Evolutionary conservation across 2,113 vertebrate genomes (phyloP).

Genomic region (Festucalex cinctus): DNA sequence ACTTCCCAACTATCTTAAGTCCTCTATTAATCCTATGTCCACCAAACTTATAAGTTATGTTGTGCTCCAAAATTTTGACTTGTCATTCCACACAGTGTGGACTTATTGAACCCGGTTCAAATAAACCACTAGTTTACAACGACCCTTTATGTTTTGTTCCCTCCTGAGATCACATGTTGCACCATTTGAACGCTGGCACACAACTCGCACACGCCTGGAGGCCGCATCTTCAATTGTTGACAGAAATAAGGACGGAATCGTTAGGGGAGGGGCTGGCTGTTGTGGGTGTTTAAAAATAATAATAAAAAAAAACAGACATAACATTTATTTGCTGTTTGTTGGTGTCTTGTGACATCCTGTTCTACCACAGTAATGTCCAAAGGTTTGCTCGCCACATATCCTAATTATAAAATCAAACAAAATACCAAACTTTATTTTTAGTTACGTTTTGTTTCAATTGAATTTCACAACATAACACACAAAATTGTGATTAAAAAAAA

Average conservation of each 20-base stretch:
- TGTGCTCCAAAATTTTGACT: not conserved
- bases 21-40: not conserved
- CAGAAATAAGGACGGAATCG: not conserved
- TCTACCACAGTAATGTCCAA: not conserved
- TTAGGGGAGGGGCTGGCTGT: not conserved
- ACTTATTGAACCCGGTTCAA: not conserved
- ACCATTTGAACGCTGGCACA: not conserved
- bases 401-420: not conserved
- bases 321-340: not conserved
- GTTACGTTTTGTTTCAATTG: too few relatives aligned
- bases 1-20: not conserved
- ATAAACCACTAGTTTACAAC: slow-evolving; percentile 1
- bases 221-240: slow-evolving; percentile 4
- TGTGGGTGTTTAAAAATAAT: not conserved
- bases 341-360: not conserved
- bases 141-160: slow-evolving; percentile 1
- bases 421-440: too few relatives aligned
- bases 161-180: slow-evolving; percentile 17
- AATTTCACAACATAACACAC: too few relatives aligned
- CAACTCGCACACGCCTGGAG: not conserved
- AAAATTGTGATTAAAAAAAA: too few relatives aligned
- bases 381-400: not conserved
- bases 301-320: not conserved
- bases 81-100: not conserved
- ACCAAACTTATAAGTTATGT: not conserved